Evolutionary conservation across 2,888 invertebrate species (phyloP), one percentile per base, ranked within the genome.

Genomic region (Tubulanus polymorphus): DNA sequence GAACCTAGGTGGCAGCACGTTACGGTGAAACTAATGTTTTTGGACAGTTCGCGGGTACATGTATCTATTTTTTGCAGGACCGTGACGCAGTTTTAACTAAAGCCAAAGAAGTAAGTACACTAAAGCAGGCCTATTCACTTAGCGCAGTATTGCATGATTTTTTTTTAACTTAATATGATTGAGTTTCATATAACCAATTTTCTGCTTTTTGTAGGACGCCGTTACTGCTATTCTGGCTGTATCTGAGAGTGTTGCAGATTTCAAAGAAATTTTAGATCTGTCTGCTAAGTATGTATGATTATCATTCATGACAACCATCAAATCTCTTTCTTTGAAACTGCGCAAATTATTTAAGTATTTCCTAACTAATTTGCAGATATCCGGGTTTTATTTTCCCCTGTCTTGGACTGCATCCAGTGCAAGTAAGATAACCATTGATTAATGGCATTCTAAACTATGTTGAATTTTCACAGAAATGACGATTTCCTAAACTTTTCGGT

Each of bases 371-470:
- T 56, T 51, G 27, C 32, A 63, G 63, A 32, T 67, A 63, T 62
- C 65, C 63, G 1, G 61, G 57, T 3, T 67, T 65, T 29, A 57
- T 68, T 18, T 54, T 60, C n/a, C 69, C 73, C 1, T 72, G 72
- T 30, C 51, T 76, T 8, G 76, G 76, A 8, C 64, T 78, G 15
- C 76, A 76, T 62, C 76, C 76, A 3, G 72, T 74, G 32, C 75
- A 74, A 65, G 75, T 62, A 53, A 49, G 48, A 10, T 12, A 45
- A 20, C 12, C 15, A 45, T n/a, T 12, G 12, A 35, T n/a, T 12
- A 12, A n/a, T 12, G 35, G 12, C 12, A 12, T 12, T 12, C n/a
- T 35, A 12, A n/a, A n/a, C 12, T 12, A 27, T 49, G 32, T 8
- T 10, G 49, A 18, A 12, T 49, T 15, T n/a, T n/a, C n/a, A n/a